phyloP scores from a whole-genome alignment of 2,113 vertebrate species.

The Ammospiza caudacuta region DNA sequence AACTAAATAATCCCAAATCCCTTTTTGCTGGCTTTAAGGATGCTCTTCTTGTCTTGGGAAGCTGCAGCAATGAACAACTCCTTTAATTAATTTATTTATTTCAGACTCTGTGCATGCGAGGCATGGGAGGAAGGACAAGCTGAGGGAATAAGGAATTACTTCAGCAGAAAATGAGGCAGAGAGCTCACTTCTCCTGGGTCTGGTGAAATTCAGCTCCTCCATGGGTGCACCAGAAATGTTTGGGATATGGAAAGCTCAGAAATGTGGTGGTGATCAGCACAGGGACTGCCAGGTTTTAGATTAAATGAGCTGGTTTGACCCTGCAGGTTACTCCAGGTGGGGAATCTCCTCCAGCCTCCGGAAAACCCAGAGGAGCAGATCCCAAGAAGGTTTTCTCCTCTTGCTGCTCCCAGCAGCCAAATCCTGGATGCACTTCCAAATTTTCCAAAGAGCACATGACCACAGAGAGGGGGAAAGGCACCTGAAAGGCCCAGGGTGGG shows the following conservation, averaged over 20 bases:
- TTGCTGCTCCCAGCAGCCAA: not conserved
- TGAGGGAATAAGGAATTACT: not conserved
- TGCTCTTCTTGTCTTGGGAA: not conserved
- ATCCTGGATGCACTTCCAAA: not conserved
- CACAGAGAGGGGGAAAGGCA: not conserved
- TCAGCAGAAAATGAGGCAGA: not conserved
- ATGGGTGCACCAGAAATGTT: not conserved
- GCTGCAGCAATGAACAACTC: not conserved
- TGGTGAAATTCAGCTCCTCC: not conserved
- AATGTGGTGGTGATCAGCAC: accelerated
- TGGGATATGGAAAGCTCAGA: not conserved
- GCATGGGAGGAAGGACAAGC: not conserved
- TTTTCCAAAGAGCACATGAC: not conserved
- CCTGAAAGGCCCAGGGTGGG: not conserved
- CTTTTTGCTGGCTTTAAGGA: not conserved
- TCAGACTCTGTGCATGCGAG: not conserved
- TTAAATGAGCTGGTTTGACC: not conserved
- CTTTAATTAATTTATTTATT: not conserved
- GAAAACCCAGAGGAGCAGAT: not conserved
- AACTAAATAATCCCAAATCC: not conserved
- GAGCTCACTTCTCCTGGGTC: not conserved
- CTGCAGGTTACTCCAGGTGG: not conserved
- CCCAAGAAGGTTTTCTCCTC: not conserved
- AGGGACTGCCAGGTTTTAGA: not conserved
- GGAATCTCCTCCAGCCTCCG: not conserved